These are phyloP conservation scores for Aphidius colemani DNA, from an alignment of 2,888 invertebrate species.

Conservation along the genomic window DNA sequence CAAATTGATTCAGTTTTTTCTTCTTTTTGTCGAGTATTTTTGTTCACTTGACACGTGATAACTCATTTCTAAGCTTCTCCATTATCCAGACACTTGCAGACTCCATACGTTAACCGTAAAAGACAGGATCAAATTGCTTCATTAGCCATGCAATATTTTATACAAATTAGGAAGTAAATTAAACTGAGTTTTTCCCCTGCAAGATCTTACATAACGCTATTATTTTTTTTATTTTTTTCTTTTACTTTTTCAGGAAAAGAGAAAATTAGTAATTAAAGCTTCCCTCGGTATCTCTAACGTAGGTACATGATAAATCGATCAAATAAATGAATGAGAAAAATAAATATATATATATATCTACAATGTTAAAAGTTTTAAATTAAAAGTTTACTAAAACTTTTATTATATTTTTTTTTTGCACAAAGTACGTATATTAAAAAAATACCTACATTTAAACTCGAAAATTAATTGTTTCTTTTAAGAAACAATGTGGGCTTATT, in stretches of 20 bases:
- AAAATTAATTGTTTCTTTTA: no score
- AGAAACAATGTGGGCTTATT: no score
- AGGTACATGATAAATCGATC: conserved; percentile 30
- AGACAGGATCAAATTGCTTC: conserved; percentile 60
- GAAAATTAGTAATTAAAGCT: conserved; percentile 37
- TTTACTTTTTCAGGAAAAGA: conserved; percentile 7
- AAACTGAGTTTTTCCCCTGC: conserved; percentile 35
- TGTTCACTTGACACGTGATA: conserved; percentile 11
- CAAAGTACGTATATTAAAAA: no score
- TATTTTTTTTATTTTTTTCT: conserved; percentile 7
- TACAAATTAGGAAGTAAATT: conserved; percentile 59
- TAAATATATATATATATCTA: conserved; percentile 1
- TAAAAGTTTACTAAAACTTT: no score
- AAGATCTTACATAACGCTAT: conserved; percentile 28
- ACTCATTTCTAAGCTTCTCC: conserved; percentile 37
- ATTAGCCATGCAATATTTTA: conserved; percentile 59
- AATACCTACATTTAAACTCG: no score
- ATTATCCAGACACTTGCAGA: conserved; percentile 44
- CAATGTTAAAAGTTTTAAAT: no score
- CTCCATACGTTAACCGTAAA: conserved; percentile 53
- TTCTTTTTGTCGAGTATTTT: conserved; percentile 9
- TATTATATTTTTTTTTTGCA: no score
- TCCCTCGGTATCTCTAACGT: conserved; percentile 20
- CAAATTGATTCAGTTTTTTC: background rate
- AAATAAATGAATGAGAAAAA: conserved; percentile 18